phyloP scores from a whole-genome alignment of 2,888 invertebrate genomes.

The Drosophila nigritarsus region DNA sequence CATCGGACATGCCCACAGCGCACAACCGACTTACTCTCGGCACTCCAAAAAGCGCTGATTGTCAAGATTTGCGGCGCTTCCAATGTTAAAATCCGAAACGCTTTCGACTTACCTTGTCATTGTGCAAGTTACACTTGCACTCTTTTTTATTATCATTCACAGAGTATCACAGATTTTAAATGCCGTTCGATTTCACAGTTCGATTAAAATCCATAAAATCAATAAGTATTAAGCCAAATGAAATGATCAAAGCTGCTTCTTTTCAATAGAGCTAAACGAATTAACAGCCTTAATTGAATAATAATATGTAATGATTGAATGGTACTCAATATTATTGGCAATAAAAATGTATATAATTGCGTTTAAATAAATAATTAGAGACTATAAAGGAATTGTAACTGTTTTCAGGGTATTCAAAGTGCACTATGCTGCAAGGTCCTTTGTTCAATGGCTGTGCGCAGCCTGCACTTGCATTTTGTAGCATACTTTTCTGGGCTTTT shows the following conservation, averaged over 20 bases:
- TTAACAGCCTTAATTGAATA: not conserved
- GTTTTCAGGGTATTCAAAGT: constrained; percentile 19
- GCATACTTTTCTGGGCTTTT: constrained; percentile 73
- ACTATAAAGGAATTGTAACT: not conserved
- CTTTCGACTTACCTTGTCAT: constrained; percentile 64
- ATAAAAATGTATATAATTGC: not conserved
- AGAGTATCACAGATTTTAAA: not conserved
- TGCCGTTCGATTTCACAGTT: constrained; percentile 1
- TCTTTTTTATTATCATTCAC: constrained; percentile 16
- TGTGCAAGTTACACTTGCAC: constrained; percentile 32
- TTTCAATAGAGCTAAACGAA: not conserved
- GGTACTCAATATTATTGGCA: not conserved
- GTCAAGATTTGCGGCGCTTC: constrained; percentile 63
- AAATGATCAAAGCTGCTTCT: not conserved
- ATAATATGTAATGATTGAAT: no score
- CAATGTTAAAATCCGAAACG: constrained; percentile 46
- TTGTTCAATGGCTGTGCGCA: constrained; percentile 26
- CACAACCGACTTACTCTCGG: constrained; percentile 8
- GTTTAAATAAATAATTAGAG: not conserved
- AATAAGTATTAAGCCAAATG: not conserved
- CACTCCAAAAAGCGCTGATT: constrained; percentile 60
- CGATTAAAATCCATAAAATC: not conserved
- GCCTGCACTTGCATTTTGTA: constrained; percentile 71
- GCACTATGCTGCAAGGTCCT: not conserved
- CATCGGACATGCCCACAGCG: constrained; percentile 29